Evolutionary conservation across 2,797 vertebrate species (phyloP), one percentile per base, ranked within the genome.

Genomic region (Peromyscus melanophrys): DNA sequence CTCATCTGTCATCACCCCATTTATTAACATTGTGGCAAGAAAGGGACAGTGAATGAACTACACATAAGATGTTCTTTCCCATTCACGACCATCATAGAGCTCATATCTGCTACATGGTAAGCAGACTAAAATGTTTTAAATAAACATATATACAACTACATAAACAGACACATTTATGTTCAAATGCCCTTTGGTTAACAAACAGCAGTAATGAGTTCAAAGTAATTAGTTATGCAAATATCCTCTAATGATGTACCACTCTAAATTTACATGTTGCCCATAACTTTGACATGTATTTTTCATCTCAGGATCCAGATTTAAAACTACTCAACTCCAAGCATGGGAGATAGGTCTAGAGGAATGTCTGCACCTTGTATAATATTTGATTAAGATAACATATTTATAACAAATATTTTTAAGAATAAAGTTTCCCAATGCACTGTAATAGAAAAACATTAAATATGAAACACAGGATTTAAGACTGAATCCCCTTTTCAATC

Each of bases 11-110:
- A 29, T 49, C 16, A n/a, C 23, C 6, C 4, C 49, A 80, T 5
- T 55, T 13, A 40, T 4, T 77, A 8, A 71, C n/a, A 65, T 5
- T 9, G 9, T 1, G 9, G 29, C 31, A 23, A 65, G 12, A 43
- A 84, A 89, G 12, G 29, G 76, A 25, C 5, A 19, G 1, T 52
- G 49, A 49, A 49, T 3, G 19, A 37, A 31, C 21, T 34, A 17
- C 0, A 31, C 0, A 11, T 3, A 29, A 6, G 2, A 0, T 21
- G 4, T 0, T 2, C 2, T 37, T 59, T 77, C 16, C 73, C 21
- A 16, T 37, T 57, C 25, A 31, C 25, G 3, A 13, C 4, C 17
- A 92, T 31, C 21, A 69, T 5, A 2, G 21, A 12, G 73, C 23
- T 91, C 73, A 46, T 1, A 37, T 0, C 2, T 46, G 11, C 19